phyloP scores from a whole-genome alignment of 2,888 invertebrate species.

The Nemotelus nigrinus region DNA sequence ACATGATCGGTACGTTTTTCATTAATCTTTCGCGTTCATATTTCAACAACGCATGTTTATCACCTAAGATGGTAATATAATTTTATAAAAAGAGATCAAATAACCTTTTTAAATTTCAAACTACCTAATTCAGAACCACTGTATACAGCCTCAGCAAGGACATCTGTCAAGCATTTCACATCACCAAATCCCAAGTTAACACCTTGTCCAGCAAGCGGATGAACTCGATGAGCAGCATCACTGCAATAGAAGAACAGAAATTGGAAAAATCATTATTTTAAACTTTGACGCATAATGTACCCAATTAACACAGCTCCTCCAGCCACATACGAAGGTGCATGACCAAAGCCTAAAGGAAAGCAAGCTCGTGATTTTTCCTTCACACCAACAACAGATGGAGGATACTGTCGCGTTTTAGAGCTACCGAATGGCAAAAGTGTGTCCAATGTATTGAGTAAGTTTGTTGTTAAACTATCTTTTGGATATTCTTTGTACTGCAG shows the following conservation, averaged over 20 bases:
- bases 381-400: constrained; percentile 59
- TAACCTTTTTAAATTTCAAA: constrained; percentile 51
- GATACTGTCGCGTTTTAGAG: constrained; percentile 62
- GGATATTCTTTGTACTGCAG: constrained; percentile 58
- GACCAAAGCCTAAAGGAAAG: constrained; percentile 93
- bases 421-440: constrained; percentile 62
- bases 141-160: constrained; percentile 76
- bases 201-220: constrained; percentile 97
- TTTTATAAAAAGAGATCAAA: background rate
- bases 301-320: constrained; percentile 86
- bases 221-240: constrained; percentile 90
- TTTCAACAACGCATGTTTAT: constrained; percentile 74
- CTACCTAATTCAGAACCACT: constrained; percentile 79
- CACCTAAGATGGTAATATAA: constrained; percentile 66
- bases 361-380: constrained; percentile 72
- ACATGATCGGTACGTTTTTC: constrained; percentile 88
- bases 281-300: constrained; percentile 65
- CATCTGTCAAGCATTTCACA: constrained; percentile 76
- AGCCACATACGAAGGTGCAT: constrained; percentile 86
- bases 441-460: constrained; percentile 67
- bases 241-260: constrained; percentile 62
- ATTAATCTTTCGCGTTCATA: constrained; percentile 88
- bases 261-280: background rate
- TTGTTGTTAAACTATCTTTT: constrained; percentile 59
- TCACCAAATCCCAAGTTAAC: constrained; percentile 98